Percentiles rank a stretch among this genome's conserved stretches.
These are phyloP conservation scores for Peromyscus polionotus DNA, from an alignment of 2,113 vertebrate species.

Conservation along the genomic window DNA sequence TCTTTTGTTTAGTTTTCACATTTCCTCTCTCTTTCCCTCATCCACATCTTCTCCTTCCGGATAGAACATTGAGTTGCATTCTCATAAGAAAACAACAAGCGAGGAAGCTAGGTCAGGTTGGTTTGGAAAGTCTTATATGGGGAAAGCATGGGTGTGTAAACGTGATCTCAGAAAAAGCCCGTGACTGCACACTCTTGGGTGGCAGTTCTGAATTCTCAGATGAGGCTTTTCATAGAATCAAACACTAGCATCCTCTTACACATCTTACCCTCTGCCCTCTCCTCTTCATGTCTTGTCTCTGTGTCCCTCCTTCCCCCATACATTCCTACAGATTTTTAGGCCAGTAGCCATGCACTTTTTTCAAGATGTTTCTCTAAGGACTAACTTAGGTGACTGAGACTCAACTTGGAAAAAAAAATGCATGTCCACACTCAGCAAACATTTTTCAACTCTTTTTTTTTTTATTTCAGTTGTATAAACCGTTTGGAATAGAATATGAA, in stretches of 20 bases:
- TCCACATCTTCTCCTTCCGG: background rate
- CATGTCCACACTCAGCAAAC: background rate
- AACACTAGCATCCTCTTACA: too few relatives aligned
- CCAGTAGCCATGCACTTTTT: background rate
- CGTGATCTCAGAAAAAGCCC: background rate
- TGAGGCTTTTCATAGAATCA: background rate
- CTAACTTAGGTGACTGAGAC: background rate
- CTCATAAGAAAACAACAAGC: background rate
- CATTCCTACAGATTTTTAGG: background rate
- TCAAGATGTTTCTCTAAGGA: background rate
- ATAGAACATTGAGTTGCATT: background rate
- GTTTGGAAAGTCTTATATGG: background rate
- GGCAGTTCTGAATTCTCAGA: too few relatives aligned
- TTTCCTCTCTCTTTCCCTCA: background rate
- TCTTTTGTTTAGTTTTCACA: background rate
- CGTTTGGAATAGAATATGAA: background rate
- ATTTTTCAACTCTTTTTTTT: background rate
- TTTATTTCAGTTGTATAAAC: background rate
- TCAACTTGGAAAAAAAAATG: background rate
- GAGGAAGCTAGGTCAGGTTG: background rate
- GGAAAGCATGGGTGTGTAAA: background rate
- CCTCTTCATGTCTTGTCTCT: background rate
- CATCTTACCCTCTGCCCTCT: background rate
- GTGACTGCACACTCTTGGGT: background rate
- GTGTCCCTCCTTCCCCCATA: background rate